Percentiles rank a stretch among this genome's conserved stretches.
phyloP scores from a whole-genome alignment of 2,888 invertebrate species.

The Taphrorychus bicolor region DNA sequence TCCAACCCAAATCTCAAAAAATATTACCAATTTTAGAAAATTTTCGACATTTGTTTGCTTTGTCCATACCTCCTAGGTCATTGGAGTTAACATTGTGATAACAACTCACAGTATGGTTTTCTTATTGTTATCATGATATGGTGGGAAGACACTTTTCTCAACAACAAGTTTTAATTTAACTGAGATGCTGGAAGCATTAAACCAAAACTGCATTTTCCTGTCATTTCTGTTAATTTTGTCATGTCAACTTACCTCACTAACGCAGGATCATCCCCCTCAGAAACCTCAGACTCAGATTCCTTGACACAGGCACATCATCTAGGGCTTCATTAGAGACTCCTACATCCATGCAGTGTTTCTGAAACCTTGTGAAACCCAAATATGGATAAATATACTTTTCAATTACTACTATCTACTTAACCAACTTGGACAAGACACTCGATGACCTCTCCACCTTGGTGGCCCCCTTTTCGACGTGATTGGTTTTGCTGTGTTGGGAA shows the following conservation, averaged over 20 bases:
- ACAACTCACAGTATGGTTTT: too few relatives aligned
- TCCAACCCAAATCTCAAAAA: too few relatives aligned
- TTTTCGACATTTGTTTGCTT: too few relatives aligned
- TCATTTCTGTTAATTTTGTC: too few relatives aligned
- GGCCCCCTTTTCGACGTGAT: slow-evolving; percentile 52
- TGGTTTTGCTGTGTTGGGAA: slow-evolving; percentile 60
- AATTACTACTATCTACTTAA: slow-evolving; percentile 65
- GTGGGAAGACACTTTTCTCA: too few relatives aligned
- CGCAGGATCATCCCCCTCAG: slow-evolving; percentile 68
- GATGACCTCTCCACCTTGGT: slow-evolving; percentile 70
- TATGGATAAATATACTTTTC: background rate
- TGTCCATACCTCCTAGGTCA: too few relatives aligned
- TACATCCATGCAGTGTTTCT: slow-evolving; percentile 82
- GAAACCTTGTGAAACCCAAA: slow-evolving; percentile 63
- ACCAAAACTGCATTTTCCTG: too few relatives aligned
- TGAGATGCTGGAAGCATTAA: too few relatives aligned
- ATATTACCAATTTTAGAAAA: too few relatives aligned
- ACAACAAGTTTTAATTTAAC: too few relatives aligned
- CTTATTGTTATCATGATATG: too few relatives aligned
- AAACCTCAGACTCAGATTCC: slow-evolving; percentile 69
- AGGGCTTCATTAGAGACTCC: slow-evolving; percentile 79
- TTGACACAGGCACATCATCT: slow-evolving; percentile 77
- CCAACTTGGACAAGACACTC: slow-evolving; percentile 80
- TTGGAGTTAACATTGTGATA: too few relatives aligned
- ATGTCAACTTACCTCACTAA: slow-evolving; percentile 55